Percentiles rank a stretch among this genome's conserved stretches.
Evolutionary conservation across 2,113 vertebrate genomes (phyloP).

Genomic region (Corydoras maculifer): DNA sequence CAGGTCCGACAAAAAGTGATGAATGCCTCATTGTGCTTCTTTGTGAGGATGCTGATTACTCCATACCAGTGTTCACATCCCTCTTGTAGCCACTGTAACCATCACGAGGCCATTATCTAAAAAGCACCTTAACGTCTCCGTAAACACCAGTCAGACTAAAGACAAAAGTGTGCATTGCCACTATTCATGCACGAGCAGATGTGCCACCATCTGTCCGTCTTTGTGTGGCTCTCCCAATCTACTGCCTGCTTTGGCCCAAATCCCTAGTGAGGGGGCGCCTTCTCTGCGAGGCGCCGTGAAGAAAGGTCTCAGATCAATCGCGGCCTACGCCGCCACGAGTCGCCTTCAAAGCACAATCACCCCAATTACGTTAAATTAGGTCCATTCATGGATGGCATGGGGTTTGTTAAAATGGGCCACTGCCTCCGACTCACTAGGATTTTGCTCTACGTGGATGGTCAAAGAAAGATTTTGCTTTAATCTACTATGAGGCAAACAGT

Average conservation of each 20-base stretch:
- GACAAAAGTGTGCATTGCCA: not conserved
- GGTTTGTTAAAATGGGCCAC: conserved; percentile 11
- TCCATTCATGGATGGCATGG: conserved; percentile 22
- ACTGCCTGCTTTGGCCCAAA: not conserved
- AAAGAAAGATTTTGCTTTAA: not conserved
- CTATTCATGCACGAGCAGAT: not conserved
- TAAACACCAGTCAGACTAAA: not conserved
- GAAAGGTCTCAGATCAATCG: conserved; percentile 26
- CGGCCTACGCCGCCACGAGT: conserved; percentile 11
- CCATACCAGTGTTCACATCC: too few species aligned
- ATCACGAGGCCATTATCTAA: not conserved
- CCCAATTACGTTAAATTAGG: conserved; percentile 32
- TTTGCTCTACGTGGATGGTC: not conserved
- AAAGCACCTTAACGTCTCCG: not conserved
- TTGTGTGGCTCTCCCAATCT: conserved; percentile 10
- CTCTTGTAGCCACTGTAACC: too few species aligned
- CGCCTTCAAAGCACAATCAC: conserved; percentile 31
- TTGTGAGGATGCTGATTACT: too few species aligned
- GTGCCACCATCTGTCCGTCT: not conserved
- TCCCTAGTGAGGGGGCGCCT: conserved; percentile 15
- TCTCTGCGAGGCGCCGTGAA: conserved; percentile 17
- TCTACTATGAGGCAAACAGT: too few species aligned
- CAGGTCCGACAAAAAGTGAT: too few species aligned
- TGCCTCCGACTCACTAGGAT: conserved; percentile 2
- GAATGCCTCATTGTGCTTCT: too few species aligned